Base-by-base conservation (phyloP, 2,113 vertebrate species). In the Pollimyrus isidori region DNA sequence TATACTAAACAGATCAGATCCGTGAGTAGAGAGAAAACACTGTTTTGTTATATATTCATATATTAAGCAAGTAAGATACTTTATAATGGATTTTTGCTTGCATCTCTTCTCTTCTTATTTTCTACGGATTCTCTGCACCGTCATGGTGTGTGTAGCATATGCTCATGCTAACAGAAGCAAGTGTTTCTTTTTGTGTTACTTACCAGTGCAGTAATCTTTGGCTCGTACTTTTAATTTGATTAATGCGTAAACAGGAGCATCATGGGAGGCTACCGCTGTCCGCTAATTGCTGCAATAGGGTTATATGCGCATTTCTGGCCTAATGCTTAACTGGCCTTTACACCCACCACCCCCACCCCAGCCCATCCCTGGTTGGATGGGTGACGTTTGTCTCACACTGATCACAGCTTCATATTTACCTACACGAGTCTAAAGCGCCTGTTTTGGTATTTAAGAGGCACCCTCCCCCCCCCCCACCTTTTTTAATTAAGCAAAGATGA, bases 151-250 rank as follows among this genome's bases (percentile, higher is more conserved):
- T 73, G 30, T 35, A 17, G 69, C 97, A 97, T 97, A 98, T 97
- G 95, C 96, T 96, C 94, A 97, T 96, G 97, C 96, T 97, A 97
- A n/a, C 97, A 97, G 95, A 97, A 52, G 73, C 45, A 80, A 46
- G 19, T 93, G 93, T 94, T 69, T 92, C 93, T 92, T 92, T 93
- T 92, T 94, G 93, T 95, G 93, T 95, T 94, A 92, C 92, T 93
- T 92, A 50, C 96, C 97, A 97, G 97, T 96, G 95, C 94, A 92
- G 97, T 97, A 97, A 97, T 96, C 94, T 93, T 76, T 65, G 49
- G 49, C 52, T 42, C 96, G 97, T 98, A 97, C 97, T 97, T 96
- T 97, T 98, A 98, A 99, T 99, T 98, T 97, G 97, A 98, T 97
- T 97, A 98, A 95, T 96, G 96, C 95, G 94, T 96, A 96, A 96